phyloP scores from a whole-genome alignment of 2,113 vertebrate genomes.

The Drymodes brunneopygia region DNA sequence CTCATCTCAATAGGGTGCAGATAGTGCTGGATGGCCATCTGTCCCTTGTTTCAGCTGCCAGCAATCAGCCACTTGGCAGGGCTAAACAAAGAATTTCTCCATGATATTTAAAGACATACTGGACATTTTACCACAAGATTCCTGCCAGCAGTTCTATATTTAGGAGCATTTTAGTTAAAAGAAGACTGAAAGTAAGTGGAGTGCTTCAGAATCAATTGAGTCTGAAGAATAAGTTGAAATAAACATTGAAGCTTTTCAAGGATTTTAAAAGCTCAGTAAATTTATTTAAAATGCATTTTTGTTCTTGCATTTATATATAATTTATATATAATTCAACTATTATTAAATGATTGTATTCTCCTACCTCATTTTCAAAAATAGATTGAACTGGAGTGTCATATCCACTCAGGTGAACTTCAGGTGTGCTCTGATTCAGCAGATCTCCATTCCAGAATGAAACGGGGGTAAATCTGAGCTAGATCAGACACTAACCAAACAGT shows the following conservation, averaged over 20 bases:
- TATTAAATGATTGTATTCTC: background rate
- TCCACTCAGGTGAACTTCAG: too few species aligned
- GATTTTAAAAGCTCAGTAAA: background rate
- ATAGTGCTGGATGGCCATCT: conserved; percentile 64
- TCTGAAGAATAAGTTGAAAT: background rate
- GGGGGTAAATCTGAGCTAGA: background rate
- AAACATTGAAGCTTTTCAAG: background rate
- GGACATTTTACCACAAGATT: conserved; percentile 33
- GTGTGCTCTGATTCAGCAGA: background rate
- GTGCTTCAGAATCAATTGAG: background rate
- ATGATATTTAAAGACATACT: conserved; percentile 53
- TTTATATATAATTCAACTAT: background rate
- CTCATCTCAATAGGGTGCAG: conserved; percentile 48
- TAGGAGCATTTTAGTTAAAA: background rate
- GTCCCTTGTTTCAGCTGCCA: conserved; percentile 55
- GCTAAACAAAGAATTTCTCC: background rate
- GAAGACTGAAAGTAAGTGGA: background rate
- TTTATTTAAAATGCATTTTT: background rate
- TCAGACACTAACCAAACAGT: background rate
- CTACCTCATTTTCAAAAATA: background rate
- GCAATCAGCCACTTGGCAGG: conserved; percentile 48
- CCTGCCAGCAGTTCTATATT: conserved; percentile 35
- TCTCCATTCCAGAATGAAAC: background rate
- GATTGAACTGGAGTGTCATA: background rate
- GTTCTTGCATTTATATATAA: background rate